A percentile compares a stretch with the other conserved stretches of the same genome.
phyloP scores from a whole-genome alignment of 2,888 invertebrate species.

The Machimus rusticus region DNA sequence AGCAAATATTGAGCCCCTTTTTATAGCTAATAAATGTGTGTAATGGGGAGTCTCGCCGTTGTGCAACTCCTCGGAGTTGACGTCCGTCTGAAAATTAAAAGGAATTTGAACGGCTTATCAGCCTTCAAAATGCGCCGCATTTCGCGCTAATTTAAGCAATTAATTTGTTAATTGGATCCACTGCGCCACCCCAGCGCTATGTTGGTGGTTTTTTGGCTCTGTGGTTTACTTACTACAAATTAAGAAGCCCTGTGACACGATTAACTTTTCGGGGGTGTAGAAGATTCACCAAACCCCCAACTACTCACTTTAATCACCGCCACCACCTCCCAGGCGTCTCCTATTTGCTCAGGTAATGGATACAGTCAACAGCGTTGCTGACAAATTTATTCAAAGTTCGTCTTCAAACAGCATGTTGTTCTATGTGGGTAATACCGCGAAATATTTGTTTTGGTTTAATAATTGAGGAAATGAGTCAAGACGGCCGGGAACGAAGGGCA shows the following conservation, averaged over 20 bases:
- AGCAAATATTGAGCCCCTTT: constrained; percentile 37
- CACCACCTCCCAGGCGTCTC: not conserved
- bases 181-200: not conserved
- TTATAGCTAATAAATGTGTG: constrained; percentile 35
- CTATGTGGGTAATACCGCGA: not conserved
- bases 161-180: not conserved
- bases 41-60: constrained; percentile 15
- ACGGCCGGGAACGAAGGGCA: not conserved
- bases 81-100: not conserved
- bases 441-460: not conserved
- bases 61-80: not conserved
- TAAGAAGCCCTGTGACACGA: not conserved
- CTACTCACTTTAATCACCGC: not conserved
- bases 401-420: not conserved
- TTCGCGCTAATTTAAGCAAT: constrained; percentile 5
- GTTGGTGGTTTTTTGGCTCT: not conserved
- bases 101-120: constrained; percentile 23
- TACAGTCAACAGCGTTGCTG: not conserved
- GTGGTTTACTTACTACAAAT: not conserved
- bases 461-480: not conserved
- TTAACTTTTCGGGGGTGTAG: not conserved
- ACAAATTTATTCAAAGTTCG: not conserved
- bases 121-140: constrained; percentile 2
- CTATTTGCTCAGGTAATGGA: constrained; percentile 5
- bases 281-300: not conserved